These are phyloP conservation scores for Eutolmus rufibarbis DNA, from an alignment of 2,888 invertebrate genomes.

Conservation along the genomic window DNA sequence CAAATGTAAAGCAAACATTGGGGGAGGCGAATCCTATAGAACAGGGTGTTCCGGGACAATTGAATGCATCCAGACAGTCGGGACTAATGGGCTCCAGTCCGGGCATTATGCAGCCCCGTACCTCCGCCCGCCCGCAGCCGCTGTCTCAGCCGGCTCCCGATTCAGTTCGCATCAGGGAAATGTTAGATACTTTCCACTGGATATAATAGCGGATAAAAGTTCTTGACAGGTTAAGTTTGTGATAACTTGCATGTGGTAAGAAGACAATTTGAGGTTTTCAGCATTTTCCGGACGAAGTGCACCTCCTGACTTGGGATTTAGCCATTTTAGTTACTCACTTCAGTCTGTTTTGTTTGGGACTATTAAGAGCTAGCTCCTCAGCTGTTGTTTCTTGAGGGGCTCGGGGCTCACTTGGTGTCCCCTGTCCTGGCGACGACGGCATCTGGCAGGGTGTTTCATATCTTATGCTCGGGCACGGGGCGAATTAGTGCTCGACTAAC, in stretches of 20 bases:
- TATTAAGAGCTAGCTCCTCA: neutral
- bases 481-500: neutral
- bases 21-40: slow-evolving; percentile 19
- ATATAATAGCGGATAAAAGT: slow-evolving; percentile 40
- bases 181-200: slow-evolving; percentile 21
- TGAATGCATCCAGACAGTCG: slow-evolving; percentile 37
- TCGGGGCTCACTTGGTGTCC: neutral
- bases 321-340: neutral
- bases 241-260: slow-evolving; percentile 28
- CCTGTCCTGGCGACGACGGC: neutral
- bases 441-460: neutral
- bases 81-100: slow-evolving; percentile 13
- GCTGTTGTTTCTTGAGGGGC: neutral
- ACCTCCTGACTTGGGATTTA: neutral
- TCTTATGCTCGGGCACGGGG: neutral
- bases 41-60: slow-evolving; percentile 20
- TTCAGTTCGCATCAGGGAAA: neutral
- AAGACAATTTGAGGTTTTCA: neutral
- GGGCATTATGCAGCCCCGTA: neutral
- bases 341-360: neutral
- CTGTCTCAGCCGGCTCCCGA: neutral
- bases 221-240: slow-evolving; percentile 42
- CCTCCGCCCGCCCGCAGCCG: neutral
- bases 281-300: neutral
- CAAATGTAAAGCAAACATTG: slow-evolving; percentile 39